Base-by-base conservation (phyloP, 2,888 invertebrate genomes). In the Synanthedon tipuliformis region DNA sequence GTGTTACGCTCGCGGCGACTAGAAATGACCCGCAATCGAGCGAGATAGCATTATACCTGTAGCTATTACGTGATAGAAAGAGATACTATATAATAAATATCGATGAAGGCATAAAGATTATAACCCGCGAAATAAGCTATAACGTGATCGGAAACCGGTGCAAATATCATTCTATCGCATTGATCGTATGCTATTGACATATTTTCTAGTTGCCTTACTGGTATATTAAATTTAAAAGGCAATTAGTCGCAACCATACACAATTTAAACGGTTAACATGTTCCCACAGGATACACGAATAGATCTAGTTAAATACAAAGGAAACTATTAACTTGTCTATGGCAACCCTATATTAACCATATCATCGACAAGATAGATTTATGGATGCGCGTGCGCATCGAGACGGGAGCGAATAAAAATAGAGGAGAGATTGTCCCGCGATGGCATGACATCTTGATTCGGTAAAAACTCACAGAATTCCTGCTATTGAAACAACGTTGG, bases 301-400 rank as follows among this genome's bases (percentile, higher is more conserved):
- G 54, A 53, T 50, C 50, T 51, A 23, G 50, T 53, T 55, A 73
- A 69, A 73, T 71, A 64, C 66, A 73, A 70, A 78, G 83, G 82
- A 85, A 83, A 77, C 82, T 76, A 84, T 85, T 80, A 85, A 84
- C 69, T 78, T 83, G 83, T 85, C 85, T 71, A 67, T 73, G 66
- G 61, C 64, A 66, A 64, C 62, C 65, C 74, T 75, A 78, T 34
- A 34, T 81, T 74, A 78, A 68, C 64, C 69, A 72, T 69, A 67
- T 68, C 73, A 73, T 74, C 71, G 74, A 74, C 69, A 66, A 72
- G 75, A 78, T 71, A 71, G 75, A 83, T 82, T 82, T 77, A 82
- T 75, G 65, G 65, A 61, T 65, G 63, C 63, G 65, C 61, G 55
- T 59, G 59, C 60, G 56, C 63, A 61, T 56, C 58, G 56, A 56